phyloP scores from a whole-genome alignment of 2,888 invertebrate genomes.

The Drosophila anomalipes region DNA sequence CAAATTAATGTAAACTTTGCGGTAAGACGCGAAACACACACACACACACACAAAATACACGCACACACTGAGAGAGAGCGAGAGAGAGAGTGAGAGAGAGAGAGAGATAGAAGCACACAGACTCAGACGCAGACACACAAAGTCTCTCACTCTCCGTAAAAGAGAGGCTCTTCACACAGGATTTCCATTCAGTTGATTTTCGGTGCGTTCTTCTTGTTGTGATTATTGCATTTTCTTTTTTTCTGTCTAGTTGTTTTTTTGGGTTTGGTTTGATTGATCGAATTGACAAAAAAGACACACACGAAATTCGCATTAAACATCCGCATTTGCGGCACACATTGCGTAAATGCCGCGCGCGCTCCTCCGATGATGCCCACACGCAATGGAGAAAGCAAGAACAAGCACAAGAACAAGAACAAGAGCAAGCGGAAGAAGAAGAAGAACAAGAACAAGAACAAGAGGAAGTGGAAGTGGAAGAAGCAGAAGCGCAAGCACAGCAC shows the following conservation, averaged over 20 bases:
- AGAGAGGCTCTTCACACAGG: background rate
- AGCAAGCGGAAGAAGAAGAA: background rate
- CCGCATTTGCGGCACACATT: slow-evolving; percentile 53
- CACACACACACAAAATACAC: slow-evolving; percentile 16
- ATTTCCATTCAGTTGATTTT: background rate
- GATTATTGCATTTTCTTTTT: background rate
- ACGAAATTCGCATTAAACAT: slow-evolving; percentile 19
- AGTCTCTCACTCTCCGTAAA: background rate
- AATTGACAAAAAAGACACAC: slow-evolving; percentile 1
- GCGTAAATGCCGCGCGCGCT: slow-evolving; percentile 62
- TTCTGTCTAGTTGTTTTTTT: background rate
- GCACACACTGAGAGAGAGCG: slow-evolving; percentile 1
- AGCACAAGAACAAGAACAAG: slow-evolving; percentile 27
- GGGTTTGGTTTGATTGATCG: background rate
- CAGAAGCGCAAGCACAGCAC: slow-evolving; percentile 7
- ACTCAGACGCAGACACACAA: background rate
- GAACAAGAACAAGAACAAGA: background rate
- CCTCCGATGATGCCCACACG: slow-evolving; percentile 43
- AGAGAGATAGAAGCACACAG: background rate
- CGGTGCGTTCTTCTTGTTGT: background rate
- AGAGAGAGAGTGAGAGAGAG: background rate
- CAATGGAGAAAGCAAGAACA: slow-evolving; percentile 41
- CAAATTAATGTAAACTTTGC: slow-evolving; percentile 18
- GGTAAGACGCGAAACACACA: slow-evolving; percentile 39
- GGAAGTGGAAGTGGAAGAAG: background rate